These are phyloP conservation scores for Anabacerthia variegaticeps DNA, from an alignment of 2,797 vertebrate genomes.

Conservation along the genomic window DNA sequence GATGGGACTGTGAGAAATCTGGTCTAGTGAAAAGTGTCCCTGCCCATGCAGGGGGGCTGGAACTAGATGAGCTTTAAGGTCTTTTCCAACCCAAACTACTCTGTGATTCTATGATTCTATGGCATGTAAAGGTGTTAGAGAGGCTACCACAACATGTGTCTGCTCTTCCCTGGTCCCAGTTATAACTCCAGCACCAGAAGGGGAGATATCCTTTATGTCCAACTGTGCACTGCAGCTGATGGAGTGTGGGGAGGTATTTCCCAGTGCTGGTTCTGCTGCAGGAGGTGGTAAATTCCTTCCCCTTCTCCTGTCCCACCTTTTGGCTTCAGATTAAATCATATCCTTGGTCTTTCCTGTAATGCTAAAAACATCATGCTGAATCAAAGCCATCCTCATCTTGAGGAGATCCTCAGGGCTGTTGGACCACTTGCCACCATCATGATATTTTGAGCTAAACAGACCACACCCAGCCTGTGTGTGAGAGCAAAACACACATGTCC, in stretches of 20 bases:
- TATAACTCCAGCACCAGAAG: accelerated
- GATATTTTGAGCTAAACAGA: accelerated
- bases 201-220: neutral
- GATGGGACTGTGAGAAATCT: neutral
- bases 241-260: neutral
- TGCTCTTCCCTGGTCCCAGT: neutral
- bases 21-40: neutral
- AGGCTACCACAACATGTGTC: accelerated
- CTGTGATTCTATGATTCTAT: neutral
- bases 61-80: neutral
- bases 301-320: neutral
- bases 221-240: neutral
- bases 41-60: neutral
- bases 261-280: neutral
- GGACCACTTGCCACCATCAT: neutral
- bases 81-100: neutral
- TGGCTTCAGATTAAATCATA: conserved; percentile 17
- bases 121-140: neutral
- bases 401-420: neutral
- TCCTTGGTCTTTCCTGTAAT: neutral
- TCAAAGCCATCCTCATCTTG: neutral
- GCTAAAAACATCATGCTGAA: neutral
- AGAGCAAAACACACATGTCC: neutral
- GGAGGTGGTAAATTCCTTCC: conserved; percentile 14
- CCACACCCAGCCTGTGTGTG: neutral